Base-by-base conservation (phyloP, 2,888 invertebrate genomes). In the Acrobasis consociella region DNA sequence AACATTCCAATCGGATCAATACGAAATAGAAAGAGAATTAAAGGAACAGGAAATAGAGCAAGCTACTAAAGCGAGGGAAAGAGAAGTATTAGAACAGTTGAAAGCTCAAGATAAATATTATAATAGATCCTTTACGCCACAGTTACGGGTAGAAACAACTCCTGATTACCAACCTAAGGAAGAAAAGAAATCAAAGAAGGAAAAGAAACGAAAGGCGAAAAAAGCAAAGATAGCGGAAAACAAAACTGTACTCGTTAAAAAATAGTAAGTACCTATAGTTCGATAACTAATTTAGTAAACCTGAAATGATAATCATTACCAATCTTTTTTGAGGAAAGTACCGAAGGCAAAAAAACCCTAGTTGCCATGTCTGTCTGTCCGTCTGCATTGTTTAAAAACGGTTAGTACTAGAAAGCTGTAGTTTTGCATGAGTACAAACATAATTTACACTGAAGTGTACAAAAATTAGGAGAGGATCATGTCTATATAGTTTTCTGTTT, bases 41-140 rank as follows among this genome's bases (percentile, higher is more conserved):
- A 11, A 13, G 52, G 52, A 52, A 31, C 10, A 11, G 13, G 51
- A 51, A 51, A 37, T 15, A 13, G 53, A 53, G 46, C 11, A 46
- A 46, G 46, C 46, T 46, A 46, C 1, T 7, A 11, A 46, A 13
- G 38, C 38, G 38, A 55, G 38, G 38, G 53, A 55, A 15, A 13
- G 11, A 9, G 53, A 53, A 53, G 13, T 42, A 56, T 56, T 56
- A 17, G 13, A 56, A 56, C 46, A 56, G 5, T 13, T 56, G 0
- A 11, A 56, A 56, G 56, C 16, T 46, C 42, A 56, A 56, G 13
- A 56, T 13, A 13, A 56, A 13, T 42, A 46, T 42, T 17, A 16
- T 22, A 56, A 39, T 7, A 16, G n/a, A 8, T 15, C 5, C 37
- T 46, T 2, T 13, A 37, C n/a, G 15, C 37, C 38, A 9, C 56